Conservation (phyloP, 2,797 vertebrate species). For the Macropus fuliginosus region DNA sequence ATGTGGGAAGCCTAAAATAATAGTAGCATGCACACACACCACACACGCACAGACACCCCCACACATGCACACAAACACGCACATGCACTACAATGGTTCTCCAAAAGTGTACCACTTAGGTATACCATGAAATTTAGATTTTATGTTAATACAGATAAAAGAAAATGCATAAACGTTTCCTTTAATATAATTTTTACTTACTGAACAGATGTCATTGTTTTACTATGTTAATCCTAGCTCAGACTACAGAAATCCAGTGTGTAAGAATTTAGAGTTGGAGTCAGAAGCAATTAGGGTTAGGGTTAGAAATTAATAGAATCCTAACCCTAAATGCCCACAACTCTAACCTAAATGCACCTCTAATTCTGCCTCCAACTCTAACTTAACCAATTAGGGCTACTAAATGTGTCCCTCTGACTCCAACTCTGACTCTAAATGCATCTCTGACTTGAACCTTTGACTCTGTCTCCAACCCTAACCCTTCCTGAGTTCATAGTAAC, state of each 20-base stretch:
- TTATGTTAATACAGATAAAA: not conserved
- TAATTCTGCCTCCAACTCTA: too few species aligned
- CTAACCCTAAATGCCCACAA: too few species aligned
- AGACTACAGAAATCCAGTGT: not conserved
- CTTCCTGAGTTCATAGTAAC: not conserved
- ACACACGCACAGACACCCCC: too few species aligned
- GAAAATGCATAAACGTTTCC: not conserved
- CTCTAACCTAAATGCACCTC: too few species aligned
- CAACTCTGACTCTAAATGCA: not conserved
- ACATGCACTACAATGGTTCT: not conserved
- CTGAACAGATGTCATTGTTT: not conserved
- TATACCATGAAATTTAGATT: not conserved
- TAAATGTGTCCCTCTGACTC: too few species aligned
- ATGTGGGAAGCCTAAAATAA: not conserved
- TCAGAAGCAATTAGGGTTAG: not conserved
- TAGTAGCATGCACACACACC: not conserved
- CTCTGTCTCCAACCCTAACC: not conserved
- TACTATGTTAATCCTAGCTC: not conserved
- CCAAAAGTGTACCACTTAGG: not conserved
- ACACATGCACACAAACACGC: too few species aligned
- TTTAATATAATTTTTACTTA: not conserved
- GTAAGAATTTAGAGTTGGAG: not conserved
- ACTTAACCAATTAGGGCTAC: too few species aligned
- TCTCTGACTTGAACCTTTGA: not conserved
- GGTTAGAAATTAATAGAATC: too few species aligned